A percentile compares a stretch with the other conserved stretches of the same genome.
Evolutionary conservation across 2,888 invertebrate genomes (phyloP).

Genomic region (Clunio marinus): DNA sequence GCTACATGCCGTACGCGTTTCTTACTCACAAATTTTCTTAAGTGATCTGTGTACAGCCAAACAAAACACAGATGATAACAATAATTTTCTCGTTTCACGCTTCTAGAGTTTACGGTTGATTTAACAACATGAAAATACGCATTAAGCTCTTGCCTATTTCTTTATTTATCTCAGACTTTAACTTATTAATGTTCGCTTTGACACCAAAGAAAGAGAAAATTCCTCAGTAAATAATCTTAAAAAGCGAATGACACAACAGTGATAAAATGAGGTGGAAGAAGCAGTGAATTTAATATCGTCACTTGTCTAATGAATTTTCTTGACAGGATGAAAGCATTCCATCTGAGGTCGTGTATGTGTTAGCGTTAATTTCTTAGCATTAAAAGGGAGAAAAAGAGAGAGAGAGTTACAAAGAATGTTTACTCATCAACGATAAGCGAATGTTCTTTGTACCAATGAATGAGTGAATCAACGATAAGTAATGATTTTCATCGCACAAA

Average conservation of each 20-base stretch:
- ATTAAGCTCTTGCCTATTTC: neutral
- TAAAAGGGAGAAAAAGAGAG: neutral
- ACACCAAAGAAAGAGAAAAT: too few species aligned
- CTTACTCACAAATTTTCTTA: neutral
- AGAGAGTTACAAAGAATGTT: neutral
- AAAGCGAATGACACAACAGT: too few species aligned
- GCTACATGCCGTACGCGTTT: neutral
- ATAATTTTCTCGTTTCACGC: too few species aligned
- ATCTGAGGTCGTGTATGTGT: neutral
- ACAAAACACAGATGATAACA: too few species aligned
- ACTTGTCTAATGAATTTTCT: too few species aligned
- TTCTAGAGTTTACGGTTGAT: neutral
- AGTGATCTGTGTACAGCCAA: neutral
- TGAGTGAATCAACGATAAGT: neutral
- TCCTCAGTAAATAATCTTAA: too few species aligned
- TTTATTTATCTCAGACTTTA: too few species aligned
- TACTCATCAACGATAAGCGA: neutral
- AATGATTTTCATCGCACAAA: neutral
- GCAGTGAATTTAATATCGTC: too few species aligned
- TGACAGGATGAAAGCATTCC: conserved; percentile 16
- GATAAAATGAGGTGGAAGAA: too few species aligned
- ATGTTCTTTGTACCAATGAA: too few species aligned
- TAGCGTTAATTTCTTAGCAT: neutral
- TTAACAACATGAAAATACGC: neutral
- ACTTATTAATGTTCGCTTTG: too few species aligned